These are phyloP conservation scores for Actinemys pallida DNA, from an alignment of 2,113 vertebrate genomes.

Conservation along the genomic window DNA sequence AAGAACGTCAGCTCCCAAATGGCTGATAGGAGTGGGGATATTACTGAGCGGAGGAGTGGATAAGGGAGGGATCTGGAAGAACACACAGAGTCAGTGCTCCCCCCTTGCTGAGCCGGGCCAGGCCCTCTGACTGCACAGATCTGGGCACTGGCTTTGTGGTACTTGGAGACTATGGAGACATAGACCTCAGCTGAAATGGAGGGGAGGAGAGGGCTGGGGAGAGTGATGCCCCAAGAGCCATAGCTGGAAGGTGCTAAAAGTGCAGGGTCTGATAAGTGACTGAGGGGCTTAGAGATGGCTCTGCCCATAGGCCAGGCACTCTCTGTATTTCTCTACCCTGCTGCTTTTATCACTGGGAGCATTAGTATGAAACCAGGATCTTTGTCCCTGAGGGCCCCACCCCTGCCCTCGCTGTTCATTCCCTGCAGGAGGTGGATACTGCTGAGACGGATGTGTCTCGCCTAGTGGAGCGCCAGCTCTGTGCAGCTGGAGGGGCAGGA, in stretches of 20 bases:
- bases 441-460: background rate
- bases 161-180: background rate
- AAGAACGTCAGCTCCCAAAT: constrained; percentile 65
- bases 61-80: constrained; percentile 71
- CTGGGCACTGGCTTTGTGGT: background rate
- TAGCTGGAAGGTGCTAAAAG: background rate
- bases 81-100: constrained; percentile 79
- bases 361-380: background rate
- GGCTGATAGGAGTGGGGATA: constrained; percentile 63
- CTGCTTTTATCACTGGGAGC: background rate
- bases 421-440: background rate
- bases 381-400: too few species aligned
- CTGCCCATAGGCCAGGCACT: background rate
- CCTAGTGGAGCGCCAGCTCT: background rate
- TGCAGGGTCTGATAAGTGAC: background rate
- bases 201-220: background rate
- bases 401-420: background rate
- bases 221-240: background rate
- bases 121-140: background rate
- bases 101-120: constrained; percentile 29
- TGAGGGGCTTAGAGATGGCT: background rate
- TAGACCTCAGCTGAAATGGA: background rate
- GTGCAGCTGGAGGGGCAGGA: background rate
- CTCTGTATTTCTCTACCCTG: background rate
- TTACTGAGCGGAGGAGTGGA: constrained; percentile 60